Base-by-base conservation (phyloP, 2,797 vertebrate species). In the Lagodon rhomboides region DNA sequence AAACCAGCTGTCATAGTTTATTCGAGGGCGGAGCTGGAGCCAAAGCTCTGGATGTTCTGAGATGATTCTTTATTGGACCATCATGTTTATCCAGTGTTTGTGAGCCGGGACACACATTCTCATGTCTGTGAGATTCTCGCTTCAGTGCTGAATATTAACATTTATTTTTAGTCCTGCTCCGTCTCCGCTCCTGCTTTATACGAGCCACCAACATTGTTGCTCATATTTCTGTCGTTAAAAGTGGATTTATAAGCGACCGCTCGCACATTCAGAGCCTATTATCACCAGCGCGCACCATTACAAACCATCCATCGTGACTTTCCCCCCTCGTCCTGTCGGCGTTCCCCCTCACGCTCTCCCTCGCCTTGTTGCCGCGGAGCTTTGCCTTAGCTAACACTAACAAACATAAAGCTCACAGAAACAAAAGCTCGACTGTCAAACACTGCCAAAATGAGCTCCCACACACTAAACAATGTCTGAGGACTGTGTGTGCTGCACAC, bases 381-480 rank as follows among this genome's bases (percentile, higher is more conserved):
- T 85, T 85, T 84, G 83, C 91, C 80, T 83, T 62, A 80, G 88
- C 68, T 44, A 86, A 80, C 85, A 68, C 88, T 76, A 86, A 87
- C 87, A 91, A 85, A 92, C 80, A 87, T 81, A 80, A 87, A 89
- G 87, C 89, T 69, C 72, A 23, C 63, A 83, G 60, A 90, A 83
- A 91, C 80, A 91, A 92, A 92, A 85, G 86, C 85, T 78, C 67
- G 87, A 91, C 87, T 91, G 85, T 88, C 85, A 85, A 87, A 85
- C 66, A 46, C 75, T 91, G 93, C 90, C 94, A 95, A 92, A 85
- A 91, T 69, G 68, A 73, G 84, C 93, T 89, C 94, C 92, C 92
- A 94, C 93, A 93, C 91, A 92, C 84, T 59, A 78, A 88, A 89
- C 86, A 94, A 90, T 91, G 89, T 89, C 89, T 91, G 53, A 74